phyloP scores from a whole-genome alignment of 2,888 invertebrate genomes.

The Ariolimax columbianus region DNA sequence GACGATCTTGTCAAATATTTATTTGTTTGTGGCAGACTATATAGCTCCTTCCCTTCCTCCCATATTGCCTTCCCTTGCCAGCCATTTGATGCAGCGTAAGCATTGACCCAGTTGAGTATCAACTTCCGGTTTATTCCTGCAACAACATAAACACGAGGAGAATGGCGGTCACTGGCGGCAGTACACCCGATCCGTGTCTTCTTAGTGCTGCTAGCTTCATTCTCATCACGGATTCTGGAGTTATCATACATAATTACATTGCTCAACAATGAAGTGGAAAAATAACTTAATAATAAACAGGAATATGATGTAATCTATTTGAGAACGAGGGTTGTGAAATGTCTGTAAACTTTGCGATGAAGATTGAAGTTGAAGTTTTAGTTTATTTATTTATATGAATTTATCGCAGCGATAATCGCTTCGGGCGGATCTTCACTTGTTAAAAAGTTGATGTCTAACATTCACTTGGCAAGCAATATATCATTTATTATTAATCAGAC shows the following conservation, averaged over 20 bases:
- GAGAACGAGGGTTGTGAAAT: not conserved
- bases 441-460: too few relatives aligned
- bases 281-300: not conserved
- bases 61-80: too few relatives aligned
- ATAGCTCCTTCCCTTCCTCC: too few relatives aligned
- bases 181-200: not conserved
- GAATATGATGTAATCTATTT: not conserved
- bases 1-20: too few relatives aligned
- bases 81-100: constrained; percentile 3
- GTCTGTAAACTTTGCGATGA: too few relatives aligned
- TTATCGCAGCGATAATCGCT: too few relatives aligned
- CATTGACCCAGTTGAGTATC: constrained; percentile 29
- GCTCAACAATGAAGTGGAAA: not conserved
- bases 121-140: constrained; percentile 47
- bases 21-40: too few relatives aligned
- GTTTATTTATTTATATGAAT: too few relatives aligned
- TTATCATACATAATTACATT: not conserved
- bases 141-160: constrained; percentile 48
- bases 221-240: not conserved
- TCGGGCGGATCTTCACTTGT: too few relatives aligned
- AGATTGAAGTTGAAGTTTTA: too few relatives aligned
- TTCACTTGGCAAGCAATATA: too few relatives aligned
- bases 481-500: too few relatives aligned
- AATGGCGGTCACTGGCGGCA: not conserved
- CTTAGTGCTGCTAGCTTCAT: not conserved